These are phyloP conservation scores for Tyria jacobaeae DNA, from an alignment of 2,888 invertebrate species.

Conservation along the genomic window DNA sequence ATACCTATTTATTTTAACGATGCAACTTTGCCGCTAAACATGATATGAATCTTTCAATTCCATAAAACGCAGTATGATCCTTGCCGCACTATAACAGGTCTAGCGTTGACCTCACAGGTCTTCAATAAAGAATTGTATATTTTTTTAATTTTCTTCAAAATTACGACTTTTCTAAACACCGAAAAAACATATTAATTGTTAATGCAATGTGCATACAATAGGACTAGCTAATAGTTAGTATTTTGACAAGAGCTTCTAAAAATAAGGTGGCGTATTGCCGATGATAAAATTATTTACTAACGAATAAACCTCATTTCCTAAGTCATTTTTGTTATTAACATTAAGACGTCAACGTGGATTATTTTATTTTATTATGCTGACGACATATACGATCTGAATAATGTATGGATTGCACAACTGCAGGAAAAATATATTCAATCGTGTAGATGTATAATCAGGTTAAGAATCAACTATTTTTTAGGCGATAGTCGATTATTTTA, in stretches of 20 bases:
- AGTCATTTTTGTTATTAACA: neutral
- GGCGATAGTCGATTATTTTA: constrained; percentile 7
- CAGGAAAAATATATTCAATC: neutral
- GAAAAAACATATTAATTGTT: constrained; percentile 6
- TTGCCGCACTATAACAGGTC: neutral
- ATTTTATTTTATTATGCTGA: neutral
- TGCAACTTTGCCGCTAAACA: too few species aligned
- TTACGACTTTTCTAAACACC: neutral
- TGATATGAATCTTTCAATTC: too few species aligned
- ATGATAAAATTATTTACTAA: constrained; percentile 2
- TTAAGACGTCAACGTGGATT: constrained; percentile 1
- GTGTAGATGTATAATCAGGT: neutral
- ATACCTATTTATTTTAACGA: too few species aligned
- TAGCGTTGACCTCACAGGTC: neutral
- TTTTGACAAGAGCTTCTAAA: constrained; percentile 10
- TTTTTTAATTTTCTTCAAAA: neutral
- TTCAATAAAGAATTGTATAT: neutral
- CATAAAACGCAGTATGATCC: neutral
- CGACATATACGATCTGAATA: neutral
- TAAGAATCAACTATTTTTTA: neutral
- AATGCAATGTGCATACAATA: constrained; percentile 9
- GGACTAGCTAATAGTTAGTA: constrained; percentile 12
- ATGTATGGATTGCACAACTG: neutral
- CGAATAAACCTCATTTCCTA: neutral
- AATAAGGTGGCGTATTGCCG: neutral